Evolutionary conservation across 2,113 vertebrate genomes (phyloP).

Genomic region (Oreochromis tanganicae): DNA sequence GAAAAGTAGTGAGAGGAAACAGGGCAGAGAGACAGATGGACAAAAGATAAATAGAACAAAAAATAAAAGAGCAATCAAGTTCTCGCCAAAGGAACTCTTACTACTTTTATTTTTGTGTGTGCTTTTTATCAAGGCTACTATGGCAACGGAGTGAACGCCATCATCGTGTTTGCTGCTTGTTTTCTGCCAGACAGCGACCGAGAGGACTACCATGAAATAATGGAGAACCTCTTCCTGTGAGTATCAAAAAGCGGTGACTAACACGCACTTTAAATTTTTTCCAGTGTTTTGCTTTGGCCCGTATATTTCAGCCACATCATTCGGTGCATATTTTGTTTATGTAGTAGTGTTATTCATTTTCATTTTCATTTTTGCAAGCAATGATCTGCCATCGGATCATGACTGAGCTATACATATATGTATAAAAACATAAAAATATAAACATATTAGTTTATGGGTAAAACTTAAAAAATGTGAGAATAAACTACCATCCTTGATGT

Average conservation of each 20-base stretch:
- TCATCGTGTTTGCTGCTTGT: slow-evolving; percentile 98
- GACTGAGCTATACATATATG: not conserved
- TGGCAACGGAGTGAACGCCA: slow-evolving; percentile 86
- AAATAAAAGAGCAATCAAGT: not conserved
- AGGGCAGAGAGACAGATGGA: not conserved
- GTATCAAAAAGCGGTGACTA: slow-evolving; percentile 44
- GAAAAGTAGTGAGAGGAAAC: slow-evolving; percentile 3
- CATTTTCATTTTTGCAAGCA: not conserved
- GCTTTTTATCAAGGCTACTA: slow-evolving; percentile 84
- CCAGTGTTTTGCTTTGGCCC: not conserved
- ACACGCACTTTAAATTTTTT: not conserved
- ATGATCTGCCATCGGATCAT: not conserved
- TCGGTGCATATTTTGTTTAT: not conserved
- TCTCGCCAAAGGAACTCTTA: not conserved
- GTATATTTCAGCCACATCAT: not conserved
- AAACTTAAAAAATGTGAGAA: not conserved
- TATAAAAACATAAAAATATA: not conserved
- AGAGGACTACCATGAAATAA: slow-evolving; percentile 95
- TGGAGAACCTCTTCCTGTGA: slow-evolving; percentile 99
- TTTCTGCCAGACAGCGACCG: slow-evolving; percentile 95
- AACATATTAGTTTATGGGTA: not conserved
- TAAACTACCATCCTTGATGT: not conserved
- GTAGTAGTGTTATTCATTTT: not conserved
- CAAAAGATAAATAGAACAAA: slow-evolving; percentile 22
- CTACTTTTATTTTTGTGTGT: slow-evolving; percentile 20